Evolutionary conservation across 2,113 vertebrate genomes (phyloP).

Genomic region (Epinephelus fuscoguttatus): DNA sequence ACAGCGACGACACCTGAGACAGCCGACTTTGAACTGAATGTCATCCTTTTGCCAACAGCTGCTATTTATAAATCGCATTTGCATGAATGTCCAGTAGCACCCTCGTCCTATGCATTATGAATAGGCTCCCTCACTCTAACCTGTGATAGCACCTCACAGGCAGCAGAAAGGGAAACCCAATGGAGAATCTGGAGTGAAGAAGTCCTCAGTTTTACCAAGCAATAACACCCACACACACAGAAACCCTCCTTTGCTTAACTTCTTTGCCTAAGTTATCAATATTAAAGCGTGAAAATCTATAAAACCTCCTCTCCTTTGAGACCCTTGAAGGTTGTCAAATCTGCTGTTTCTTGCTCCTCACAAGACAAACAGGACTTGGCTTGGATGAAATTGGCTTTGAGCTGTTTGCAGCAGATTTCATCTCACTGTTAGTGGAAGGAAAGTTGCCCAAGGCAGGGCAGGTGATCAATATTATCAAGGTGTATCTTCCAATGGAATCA

Average conservation of each 20-base stretch:
- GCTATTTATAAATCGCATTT: slow-evolving; percentile 76
- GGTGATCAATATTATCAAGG: slow-evolving; percentile 78
- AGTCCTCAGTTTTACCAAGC: neutral
- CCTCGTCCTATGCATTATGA: slow-evolving; percentile 64
- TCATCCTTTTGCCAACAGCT: slow-evolving; percentile 53
- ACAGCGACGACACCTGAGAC: slow-evolving; percentile 41
- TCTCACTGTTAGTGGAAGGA: slow-evolving; percentile 66
- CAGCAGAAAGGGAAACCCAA: slow-evolving; percentile 3
- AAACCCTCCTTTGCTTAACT: slow-evolving; percentile 10
- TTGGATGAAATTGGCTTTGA: slow-evolving; percentile 66
- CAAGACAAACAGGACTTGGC: slow-evolving; percentile 69
- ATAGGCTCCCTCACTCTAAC: slow-evolving; percentile 35
- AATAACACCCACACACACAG: neutral
- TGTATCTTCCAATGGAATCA: slow-evolving; percentile 79
- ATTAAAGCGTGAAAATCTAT: slow-evolving; percentile 38
- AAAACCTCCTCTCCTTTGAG: slow-evolving; percentile 9
- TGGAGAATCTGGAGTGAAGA: slow-evolving; percentile 11
- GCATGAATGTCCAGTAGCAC: slow-evolving; percentile 64
- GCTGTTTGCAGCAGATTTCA: slow-evolving; percentile 71
- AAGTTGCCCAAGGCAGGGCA: slow-evolving; percentile 61
- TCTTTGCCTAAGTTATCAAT: slow-evolving; percentile 4
- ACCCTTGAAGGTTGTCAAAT: slow-evolving; percentile 54
- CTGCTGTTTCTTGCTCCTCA: slow-evolving; percentile 58
- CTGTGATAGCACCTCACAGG: slow-evolving; percentile 41
- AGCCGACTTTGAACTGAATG: slow-evolving; percentile 55